These are phyloP conservation scores for Pipistrellus kuhlii DNA, from an alignment of 2,797 vertebrate genomes.

Conservation along the genomic window DNA sequence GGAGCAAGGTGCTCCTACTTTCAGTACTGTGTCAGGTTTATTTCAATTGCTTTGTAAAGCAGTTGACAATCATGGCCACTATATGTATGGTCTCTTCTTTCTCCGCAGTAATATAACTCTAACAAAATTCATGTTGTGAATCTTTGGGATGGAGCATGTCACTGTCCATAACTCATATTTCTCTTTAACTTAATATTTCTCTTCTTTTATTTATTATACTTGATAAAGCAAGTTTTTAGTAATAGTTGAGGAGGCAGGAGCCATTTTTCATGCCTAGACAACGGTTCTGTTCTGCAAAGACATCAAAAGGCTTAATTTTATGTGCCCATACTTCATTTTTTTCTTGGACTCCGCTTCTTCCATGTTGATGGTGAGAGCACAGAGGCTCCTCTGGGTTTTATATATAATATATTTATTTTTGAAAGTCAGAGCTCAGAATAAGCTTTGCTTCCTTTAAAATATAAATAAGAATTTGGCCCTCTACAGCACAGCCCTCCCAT, in stretches of 20 bases:
- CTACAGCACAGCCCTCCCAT: background rate
- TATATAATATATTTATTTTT: background rate
- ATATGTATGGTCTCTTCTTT: background rate
- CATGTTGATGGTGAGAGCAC: background rate
- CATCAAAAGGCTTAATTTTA: background rate
- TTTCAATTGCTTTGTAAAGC: background rate
- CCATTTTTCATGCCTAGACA: background rate
- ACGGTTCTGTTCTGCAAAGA: background rate
- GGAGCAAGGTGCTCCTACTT: background rate
- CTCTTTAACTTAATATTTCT: background rate
- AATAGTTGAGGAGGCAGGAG: background rate
- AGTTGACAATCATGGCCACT: background rate
- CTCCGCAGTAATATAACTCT: background rate
- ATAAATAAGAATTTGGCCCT: background rate
- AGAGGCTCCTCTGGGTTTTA: background rate
- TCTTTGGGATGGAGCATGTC: background rate
- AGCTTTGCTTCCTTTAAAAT: background rate
- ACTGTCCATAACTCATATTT: background rate
- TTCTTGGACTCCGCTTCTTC: background rate
- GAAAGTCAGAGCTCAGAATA: background rate
- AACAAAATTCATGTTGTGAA: background rate
- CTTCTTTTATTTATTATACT: background rate
- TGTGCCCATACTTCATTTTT: background rate
- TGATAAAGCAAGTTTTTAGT: background rate
- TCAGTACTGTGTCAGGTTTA: background rate